Evolutionary conservation across 2,113 vertebrate species (phyloP).

Genomic region (Malurus elegans): DNA sequence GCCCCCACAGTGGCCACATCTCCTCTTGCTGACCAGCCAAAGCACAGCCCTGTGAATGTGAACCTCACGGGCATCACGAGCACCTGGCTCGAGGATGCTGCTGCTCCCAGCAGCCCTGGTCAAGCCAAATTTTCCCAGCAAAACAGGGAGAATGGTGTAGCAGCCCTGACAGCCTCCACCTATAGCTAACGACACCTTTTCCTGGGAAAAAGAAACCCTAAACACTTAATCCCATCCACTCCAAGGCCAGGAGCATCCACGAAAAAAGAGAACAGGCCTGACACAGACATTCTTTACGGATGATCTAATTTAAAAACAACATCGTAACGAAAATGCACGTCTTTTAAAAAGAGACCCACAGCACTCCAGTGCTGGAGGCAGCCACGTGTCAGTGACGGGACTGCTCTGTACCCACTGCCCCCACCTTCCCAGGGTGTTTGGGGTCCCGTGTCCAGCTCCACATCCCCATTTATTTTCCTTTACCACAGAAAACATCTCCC

Average conservation of each 20-base stretch:
- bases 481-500: slow-evolving; percentile 34
- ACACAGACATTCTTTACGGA: slow-evolving; percentile 27
- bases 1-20: fast-evolving
- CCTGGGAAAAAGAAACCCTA: neutral
- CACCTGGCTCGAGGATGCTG: fast-evolving
- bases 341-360: neutral
- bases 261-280: neutral
- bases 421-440: neutral
- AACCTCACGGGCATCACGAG: fast-evolving
- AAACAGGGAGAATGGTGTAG: neutral
- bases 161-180: neutral
- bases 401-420: neutral
- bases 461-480: neutral
- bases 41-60: fast-evolving
- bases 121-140: neutral
- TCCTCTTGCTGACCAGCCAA: neutral
- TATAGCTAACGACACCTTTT: neutral
- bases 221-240: neutral
- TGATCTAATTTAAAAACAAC: slow-evolving; percentile 53
- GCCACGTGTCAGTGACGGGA: neutral
- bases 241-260: neutral
- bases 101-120: neutral
- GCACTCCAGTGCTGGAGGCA: neutral
- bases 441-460: neutral
- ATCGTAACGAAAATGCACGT: neutral